Conservation (phyloP, 2,113 vertebrate genomes). For the Rattus rattus region DNA sequence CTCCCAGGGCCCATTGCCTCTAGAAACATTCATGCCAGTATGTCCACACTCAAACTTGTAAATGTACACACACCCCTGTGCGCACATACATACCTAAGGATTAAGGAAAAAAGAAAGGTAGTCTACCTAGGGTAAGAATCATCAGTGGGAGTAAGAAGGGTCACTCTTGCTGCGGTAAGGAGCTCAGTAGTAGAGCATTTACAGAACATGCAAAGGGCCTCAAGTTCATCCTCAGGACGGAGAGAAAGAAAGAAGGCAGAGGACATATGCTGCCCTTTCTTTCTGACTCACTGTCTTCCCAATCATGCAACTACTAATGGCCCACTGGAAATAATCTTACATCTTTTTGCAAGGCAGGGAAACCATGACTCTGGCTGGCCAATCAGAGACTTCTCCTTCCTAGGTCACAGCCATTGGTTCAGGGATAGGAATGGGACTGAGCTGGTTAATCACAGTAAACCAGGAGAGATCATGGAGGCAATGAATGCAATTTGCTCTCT, state of each 20-base stretch:
- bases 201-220: background rate
- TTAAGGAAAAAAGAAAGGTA: background rate
- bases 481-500: background rate
- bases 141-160: background rate
- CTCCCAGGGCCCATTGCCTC: background rate
- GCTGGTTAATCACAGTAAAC: background rate
- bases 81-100: background rate
- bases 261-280: background rate
- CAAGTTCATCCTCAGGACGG: background rate
- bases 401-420: background rate
- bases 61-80: background rate
- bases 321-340: background rate
- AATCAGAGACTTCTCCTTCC: background rate
- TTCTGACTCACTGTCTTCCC: background rate
- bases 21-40: background rate
- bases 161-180: background rate
- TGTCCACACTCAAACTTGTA: background rate
- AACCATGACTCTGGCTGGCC: background rate
- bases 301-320: too few relatives aligned
- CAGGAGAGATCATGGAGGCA: background rate
- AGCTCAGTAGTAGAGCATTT: background rate
- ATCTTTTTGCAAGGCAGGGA: background rate
- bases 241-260: too few relatives aligned
- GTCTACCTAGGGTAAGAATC: background rate
- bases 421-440: background rate